Conservation (phyloP, 2,797 vertebrate species). For the Cryptoprocta ferox region DNA sequence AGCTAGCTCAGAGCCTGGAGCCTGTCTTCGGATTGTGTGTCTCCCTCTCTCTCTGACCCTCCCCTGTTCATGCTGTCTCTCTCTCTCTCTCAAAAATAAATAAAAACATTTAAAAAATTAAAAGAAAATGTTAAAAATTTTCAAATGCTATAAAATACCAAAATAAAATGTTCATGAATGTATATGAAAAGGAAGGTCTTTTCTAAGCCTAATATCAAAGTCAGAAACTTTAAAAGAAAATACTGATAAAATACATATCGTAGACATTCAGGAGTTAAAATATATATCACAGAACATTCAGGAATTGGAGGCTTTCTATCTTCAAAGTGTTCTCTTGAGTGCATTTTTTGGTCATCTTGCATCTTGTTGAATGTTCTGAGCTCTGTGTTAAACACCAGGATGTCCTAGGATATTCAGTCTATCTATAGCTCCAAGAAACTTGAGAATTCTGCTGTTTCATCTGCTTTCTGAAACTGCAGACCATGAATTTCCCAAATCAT, state of each 20-base stretch:
- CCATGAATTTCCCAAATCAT: not conserved
- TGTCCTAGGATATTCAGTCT: not conserved
- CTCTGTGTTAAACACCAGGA: not conserved
- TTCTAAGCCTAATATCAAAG: slow-evolving; percentile 40
- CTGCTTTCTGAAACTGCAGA: not conserved
- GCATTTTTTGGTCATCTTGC: not conserved
- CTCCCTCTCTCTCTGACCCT: no score
- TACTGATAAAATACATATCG: not conserved
- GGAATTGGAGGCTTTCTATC: not conserved
- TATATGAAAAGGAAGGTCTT: not conserved
- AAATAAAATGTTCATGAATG: not conserved
- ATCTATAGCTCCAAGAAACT: not conserved
- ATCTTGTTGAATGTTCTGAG: slow-evolving; percentile 16
- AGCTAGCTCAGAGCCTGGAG: no score
- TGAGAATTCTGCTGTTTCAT: not conserved
- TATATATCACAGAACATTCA: not conserved
- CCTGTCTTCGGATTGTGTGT: no score
- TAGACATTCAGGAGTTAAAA: not conserved
- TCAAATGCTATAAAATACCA: not conserved
- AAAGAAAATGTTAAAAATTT: not conserved
- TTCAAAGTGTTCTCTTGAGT: not conserved
- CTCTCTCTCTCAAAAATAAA: no score
- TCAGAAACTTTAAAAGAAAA: slow-evolving; percentile 31
- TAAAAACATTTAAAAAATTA: not conserved
- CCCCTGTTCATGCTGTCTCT: no score